Conservation (phyloP, 1,140 invertebrate genomes). For the Trichonephila clavata region DNA sequence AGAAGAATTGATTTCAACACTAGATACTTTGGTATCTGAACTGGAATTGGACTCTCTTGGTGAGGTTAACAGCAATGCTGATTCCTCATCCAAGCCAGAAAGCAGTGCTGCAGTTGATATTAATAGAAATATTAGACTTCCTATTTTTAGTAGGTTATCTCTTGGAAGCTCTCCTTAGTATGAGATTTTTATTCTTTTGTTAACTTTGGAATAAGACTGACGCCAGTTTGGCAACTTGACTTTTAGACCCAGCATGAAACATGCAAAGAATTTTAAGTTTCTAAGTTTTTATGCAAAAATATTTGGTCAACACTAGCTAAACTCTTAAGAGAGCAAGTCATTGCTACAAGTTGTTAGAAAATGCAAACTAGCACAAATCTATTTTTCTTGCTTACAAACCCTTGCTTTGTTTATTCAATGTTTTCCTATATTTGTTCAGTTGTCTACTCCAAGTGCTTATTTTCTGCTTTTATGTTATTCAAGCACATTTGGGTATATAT, state of each 20-base stretch:
- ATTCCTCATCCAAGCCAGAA: neutral
- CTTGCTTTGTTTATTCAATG: slow-evolving; percentile 32
- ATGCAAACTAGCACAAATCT: slow-evolving; percentile 57
- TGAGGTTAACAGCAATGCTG: slow-evolving; percentile 18
- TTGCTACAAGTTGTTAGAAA: slow-evolving; percentile 39
- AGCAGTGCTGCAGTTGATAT: slow-evolving; percentile 1
- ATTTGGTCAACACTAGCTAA: slow-evolving; percentile 28
- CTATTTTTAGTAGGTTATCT: slow-evolving; percentile 74
- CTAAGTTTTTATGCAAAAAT: slow-evolving; percentile 69
- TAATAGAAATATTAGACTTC: slow-evolving; percentile 59
- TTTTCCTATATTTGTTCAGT: slow-evolving; percentile 16
- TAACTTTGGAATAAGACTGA: slow-evolving; percentile 68
- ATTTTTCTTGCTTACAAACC: slow-evolving; percentile 31
- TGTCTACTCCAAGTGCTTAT: slow-evolving; percentile 45
- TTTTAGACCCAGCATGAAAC: slow-evolving; percentile 22
- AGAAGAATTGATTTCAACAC: slow-evolving; percentile 65
- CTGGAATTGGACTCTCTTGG: slow-evolving; percentile 69
- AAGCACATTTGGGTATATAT: slow-evolving; percentile 62
- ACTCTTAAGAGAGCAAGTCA: slow-evolving; percentile 17
- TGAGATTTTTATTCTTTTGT: slow-evolving; percentile 20
- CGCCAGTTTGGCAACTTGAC: slow-evolving; percentile 50
- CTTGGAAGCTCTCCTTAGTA: slow-evolving; percentile 42
- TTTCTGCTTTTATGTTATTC: slow-evolving; percentile 49
- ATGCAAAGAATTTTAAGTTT: slow-evolving; percentile 34
- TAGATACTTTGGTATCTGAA: slow-evolving; percentile 75